Base-by-base conservation (phyloP, 2,888 invertebrate species). In the Andricus curvator region DNA sequence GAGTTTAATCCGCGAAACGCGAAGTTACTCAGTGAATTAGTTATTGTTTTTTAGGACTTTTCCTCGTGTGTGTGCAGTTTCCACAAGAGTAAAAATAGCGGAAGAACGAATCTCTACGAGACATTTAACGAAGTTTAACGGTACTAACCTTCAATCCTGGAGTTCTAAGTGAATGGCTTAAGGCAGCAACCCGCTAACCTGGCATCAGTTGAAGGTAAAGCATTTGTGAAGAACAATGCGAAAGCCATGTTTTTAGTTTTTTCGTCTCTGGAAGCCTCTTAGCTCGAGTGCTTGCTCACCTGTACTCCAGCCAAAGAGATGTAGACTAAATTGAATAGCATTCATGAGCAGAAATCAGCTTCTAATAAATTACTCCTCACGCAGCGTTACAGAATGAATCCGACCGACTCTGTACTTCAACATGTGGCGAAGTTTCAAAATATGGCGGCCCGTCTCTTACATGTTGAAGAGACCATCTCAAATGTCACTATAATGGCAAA, bases 331-430 rank as follows among this genome's bases (percentile, higher is more conserved):
- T 68, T 88, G 2, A 11, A 4, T 0, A 33, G 41, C 1, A 82
- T 88, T 11, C 86, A 88, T 62, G 88, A 88, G 77, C 87, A 88
- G 48, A 86, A 85, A 76, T 85, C 84, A 0, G 84, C 80, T 13
- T 81, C 88, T 22, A 86, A 88, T 37, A 86, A 87, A 65, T 56
- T 88, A n/a, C 1, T 84, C 13, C 33, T 88, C 3, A 78, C 74
- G 25, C 82, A 85, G 70, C 80, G 80, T 11, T 83, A 87, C 20
- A 37, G 80, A 4, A 86, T 86, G 86, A 64, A 51, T 1, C 1
- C 78, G 4, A 84, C 60, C n/a, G 87, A 86, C 20, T 82, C 85
- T 29, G 80, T 85, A 2, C 78, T 85, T 1, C 85, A 86, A 51
- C 86, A 88, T 76, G 77, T 88, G 1, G 78, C 86, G 1, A 81